Base-by-base conservation (phyloP, 2,113 vertebrate genomes). In the Coptodon bakossiorum region DNA sequence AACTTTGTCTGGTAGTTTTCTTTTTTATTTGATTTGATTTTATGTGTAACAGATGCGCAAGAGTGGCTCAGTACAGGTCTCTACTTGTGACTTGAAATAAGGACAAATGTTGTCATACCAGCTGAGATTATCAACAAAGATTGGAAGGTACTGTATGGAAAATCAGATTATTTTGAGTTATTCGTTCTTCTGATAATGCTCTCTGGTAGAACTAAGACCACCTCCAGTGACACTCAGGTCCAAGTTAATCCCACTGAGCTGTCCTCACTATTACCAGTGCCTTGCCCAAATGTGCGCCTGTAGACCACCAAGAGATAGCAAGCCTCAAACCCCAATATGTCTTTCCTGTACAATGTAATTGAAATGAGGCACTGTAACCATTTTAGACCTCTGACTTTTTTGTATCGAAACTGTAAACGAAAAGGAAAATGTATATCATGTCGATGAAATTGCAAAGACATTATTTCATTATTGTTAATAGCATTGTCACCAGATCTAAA, bases 51-150 rank as follows among this genome's bases (percentile, higher is more conserved):
- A 97, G 96, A 17, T 61, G n/a, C n/a, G n/a, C n/a, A n/a, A n/a
- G n/a, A n/a, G n/a, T n/a, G 96, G 96, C 83, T 97, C 89, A 97
- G 97, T 83, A 97, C 96, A 6, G 97, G 96, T 17, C 89, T 97
- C n/a, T 97, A 95, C 82, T 92, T 97, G 43, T 94, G 95, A 85
- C 95, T 95, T 80, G 96, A 95, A 38, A 96, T 96, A 95, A 96
- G 24, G 66, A 96, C 95, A 1, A 92, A 85, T 85, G 45, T 97
- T 16, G 2, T 85, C 24, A 87, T 97, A 19, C 95, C 96, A 50
- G 3, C 84, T 81, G 59, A 91, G 82, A 91, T 95, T 3, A 31
- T 96, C 85, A 93, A 91, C 22, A 95, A 94, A 59, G 94, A 90
- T 2, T 94, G 96, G 94, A 81, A 93, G 94, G 96, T 97, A 90